Conservation (phyloP, 2,888 invertebrate genomes). For the Xanthorhoe spadicearia region DNA sequence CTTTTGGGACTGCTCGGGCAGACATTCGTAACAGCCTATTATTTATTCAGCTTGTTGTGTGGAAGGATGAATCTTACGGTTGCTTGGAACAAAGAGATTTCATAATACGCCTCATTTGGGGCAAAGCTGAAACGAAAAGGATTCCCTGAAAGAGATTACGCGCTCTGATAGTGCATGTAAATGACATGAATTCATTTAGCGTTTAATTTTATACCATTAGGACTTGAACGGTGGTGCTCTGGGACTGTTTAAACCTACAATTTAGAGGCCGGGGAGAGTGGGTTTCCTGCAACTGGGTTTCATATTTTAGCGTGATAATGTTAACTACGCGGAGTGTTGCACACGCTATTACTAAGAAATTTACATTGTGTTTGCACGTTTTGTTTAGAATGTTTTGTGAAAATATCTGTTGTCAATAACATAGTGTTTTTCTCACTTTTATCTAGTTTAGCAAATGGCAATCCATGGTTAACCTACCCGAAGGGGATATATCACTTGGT, state of each 20-base stretch:
- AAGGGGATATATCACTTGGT: no score
- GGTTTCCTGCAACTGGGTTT: slow-evolving; percentile 4
- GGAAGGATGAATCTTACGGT: slow-evolving; percentile 47
- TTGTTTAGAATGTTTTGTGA: no score
- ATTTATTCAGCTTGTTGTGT: slow-evolving; percentile 52
- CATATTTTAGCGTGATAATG: slow-evolving; percentile 5
- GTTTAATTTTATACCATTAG: slow-evolving; percentile 37
- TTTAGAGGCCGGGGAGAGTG: slow-evolving; percentile 14
- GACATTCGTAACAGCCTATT: slow-evolving; percentile 44
- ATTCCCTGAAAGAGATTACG: slow-evolving; percentile 33
- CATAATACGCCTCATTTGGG: slow-evolving; percentile 33
- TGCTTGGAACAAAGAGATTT: slow-evolving; percentile 38
- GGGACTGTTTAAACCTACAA: slow-evolving; percentile 28
- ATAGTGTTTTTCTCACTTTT: no score
- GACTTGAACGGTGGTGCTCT: slow-evolving; percentile 30
- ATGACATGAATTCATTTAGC: slow-evolving; percentile 36
- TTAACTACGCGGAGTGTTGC: background rate
- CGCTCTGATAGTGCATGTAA: slow-evolving; percentile 38
- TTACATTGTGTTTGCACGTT: no score
- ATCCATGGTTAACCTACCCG: no score
- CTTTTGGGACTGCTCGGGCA: slow-evolving; percentile 37
- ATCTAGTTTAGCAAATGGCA: no score
- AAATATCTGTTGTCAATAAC: no score
- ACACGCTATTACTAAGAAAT: background rate
- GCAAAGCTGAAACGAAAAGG: slow-evolving; percentile 30